Evolutionary conservation across 2,113 vertebrate genomes (phyloP).

Genomic region (Haliaeetus leucogaster): DNA sequence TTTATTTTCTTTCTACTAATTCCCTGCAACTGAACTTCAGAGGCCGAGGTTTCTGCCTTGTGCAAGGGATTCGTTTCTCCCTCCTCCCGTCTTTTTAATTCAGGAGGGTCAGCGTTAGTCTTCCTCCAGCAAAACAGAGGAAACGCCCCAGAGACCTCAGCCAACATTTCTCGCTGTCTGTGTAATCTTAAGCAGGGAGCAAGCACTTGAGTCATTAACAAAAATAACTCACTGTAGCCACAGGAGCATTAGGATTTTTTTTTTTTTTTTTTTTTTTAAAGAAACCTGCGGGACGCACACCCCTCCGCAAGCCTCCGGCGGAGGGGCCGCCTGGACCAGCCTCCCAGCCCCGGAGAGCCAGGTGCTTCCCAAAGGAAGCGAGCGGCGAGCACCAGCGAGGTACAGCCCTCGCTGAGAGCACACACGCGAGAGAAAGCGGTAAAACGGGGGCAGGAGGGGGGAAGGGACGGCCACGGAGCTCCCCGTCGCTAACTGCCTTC

Average conservation of each 20-base stretch:
- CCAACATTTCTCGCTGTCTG: not conserved
- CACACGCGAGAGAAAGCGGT: fast-evolving
- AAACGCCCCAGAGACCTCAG: not conserved
- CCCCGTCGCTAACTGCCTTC: fast-evolving
- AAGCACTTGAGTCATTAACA: not conserved
- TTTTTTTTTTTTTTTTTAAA: not conserved
- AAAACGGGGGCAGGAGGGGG: fast-evolving
- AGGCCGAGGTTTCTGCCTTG: not conserved
- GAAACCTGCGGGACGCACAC: fast-evolving
- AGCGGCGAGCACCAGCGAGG: fast-evolving
- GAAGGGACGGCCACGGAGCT: fast-evolving
- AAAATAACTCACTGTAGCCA: not conserved
- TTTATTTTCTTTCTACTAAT: not conserved
- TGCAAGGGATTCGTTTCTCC: fast-evolving
- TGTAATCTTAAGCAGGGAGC: no score
- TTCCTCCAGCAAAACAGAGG: fast-evolving
- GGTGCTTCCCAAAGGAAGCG: fast-evolving
- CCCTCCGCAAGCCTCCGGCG: fast-evolving
- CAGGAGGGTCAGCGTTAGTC: fast-evolving
- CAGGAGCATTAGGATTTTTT: fast-evolving
- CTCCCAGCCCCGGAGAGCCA: fast-evolving
- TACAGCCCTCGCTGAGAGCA: fast-evolving
- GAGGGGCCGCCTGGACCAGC: no score
- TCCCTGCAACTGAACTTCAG: not conserved
- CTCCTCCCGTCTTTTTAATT: not conserved